Base-by-base conservation (phyloP, 1,140 invertebrate genomes). In the Spodoptera frugiperda region DNA sequence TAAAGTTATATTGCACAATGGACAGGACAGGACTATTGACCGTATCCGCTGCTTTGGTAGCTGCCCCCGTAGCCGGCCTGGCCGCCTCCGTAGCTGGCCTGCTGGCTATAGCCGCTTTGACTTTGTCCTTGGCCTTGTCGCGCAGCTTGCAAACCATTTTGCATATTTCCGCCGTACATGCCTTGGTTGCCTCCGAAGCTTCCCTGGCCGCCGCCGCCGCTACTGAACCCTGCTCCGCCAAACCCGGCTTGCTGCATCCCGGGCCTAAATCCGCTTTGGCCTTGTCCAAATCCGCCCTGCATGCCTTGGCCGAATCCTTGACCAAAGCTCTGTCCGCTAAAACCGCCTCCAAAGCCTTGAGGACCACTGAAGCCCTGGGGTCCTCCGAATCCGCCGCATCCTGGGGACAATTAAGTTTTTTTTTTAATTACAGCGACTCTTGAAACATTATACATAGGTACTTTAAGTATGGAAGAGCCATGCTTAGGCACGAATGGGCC, bases 31-130 rank as follows among this genome's bases (percentile, higher is more conserved):
- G 39, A 48, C 63, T 57, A 72, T 59, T 72, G 70, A 14, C 70
- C 70, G 17, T 57, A 72, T 51, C 54, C 67, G 30, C 70, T 63
- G 30, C 70, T 63, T 59, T 57, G 70, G 54, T 72, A 72, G 46
- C 53, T 33, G n/a, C 73, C 57, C 10, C 77, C 75, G 11, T 65
- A 53, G 3, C 59, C 55, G 2, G 57, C 57, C 14, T 78, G 59
- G 12, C 74, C 48, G 1, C 74, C 48, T 1, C 77, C 77, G 11
- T 75, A 65, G 11, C 74, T 57, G 10, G 61, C 75, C 17, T 70
- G 70, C 54, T 77, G 57, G 70, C 53, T 48, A 54, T 72, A 72
- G 39, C 70, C 54, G 44, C 55, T 59, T 19, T 73, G 71, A 33
- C 54, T 14, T n/a, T 73, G 53, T n/a, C 25, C 33, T 63, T 61